Evolutionary conservation across 2,113 vertebrate genomes (phyloP), one percentile per base, ranked within the genome.

Genomic region (Pygathrix nemaeus): DNA sequence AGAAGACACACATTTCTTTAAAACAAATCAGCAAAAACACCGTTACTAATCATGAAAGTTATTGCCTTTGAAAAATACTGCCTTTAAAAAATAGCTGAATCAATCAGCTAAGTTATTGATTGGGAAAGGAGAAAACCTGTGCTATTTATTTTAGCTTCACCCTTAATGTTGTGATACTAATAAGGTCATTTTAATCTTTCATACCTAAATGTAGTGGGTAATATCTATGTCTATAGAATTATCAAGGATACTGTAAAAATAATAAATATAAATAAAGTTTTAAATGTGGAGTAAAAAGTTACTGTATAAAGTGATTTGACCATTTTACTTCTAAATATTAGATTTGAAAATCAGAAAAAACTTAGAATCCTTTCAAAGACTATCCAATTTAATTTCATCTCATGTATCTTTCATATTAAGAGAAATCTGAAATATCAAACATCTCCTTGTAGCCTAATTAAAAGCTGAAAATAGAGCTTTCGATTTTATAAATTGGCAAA

Each of bases 121-220:
- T 92, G 27, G 8, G 78, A 93, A 93, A 96, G 61, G 10, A 79
- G 50, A 90, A 97, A 70, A 72, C 0, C 18, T 76, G 0, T 4
- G 14, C 70, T 76, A 48, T 83, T 43, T 59, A 20, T n/a, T 66
- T 91, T 75, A 73, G 38, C 38, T 70, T 93, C 9, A 66, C 35
- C 52, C 16, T 87, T 90, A 94, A 81, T 88, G 20, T 76, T 85
- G 16, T 12, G 21, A 40, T 66, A 89, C 30, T 86, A 68, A 82
- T 13, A 82, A 98, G 66, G 30, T 73, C 30, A 73, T 75, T 96
- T 96, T 96, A 78, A 59, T 88, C 8, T 89, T 94, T 90, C 21
- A 87, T 38, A 90, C 9, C 17, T 78, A 72, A 79, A 64, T 32
- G 6, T 72, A 89, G 17, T 35, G 59, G 78, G 8, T 82, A 85